Evolutionary conservation across 2,888 invertebrate species (phyloP), one percentile per base, ranked within the genome.

Genomic region (Anticlea derivata): DNA sequence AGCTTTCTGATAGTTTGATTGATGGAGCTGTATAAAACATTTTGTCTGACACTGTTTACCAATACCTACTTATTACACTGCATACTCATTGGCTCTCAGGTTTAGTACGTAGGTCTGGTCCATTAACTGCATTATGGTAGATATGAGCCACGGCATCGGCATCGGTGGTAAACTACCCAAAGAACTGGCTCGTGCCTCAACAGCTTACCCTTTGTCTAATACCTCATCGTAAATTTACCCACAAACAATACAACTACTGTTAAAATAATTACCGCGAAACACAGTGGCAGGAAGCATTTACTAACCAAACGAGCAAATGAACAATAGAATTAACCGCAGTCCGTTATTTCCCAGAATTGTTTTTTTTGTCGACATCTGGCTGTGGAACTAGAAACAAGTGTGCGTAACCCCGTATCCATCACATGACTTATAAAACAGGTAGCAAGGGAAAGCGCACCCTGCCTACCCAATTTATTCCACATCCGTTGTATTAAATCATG

Each of bases 391-490:
- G 65, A 67, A 65, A 68, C 67, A 61, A 65, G 64, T 66, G 64
- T 58, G 60, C 55, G 49, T 61, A 65, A 61, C 57, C 66, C 65
- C 63, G 60, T 64, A 70, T 68, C 55, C 63, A 68, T 72, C 69
- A 68, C 83, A 75, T 75, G 81, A 74, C 72, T 64, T 73, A 83
- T 74, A 86, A 89, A 86, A 88, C 88, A 88, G 89, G 89, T 90
- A 89, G 88, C 86, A 60, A 66, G 11, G 63, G 70, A 67, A 86
- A 82, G 86, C 82, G 82, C 86, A 86, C 89, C 87, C 86, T 78
- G 84, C 76, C 83, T 86, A 83, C 85, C 84, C 89, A 89, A 88
- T 88, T 86, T 86, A 88, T 84, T 84, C 82, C 81, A 89, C 87
- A 89, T 90, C 90, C 89, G 87, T 65, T 78, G 83, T 84, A 88